Evolutionary conservation across 2,113 vertebrate genomes (phyloP).

Genomic region (Scytalopus superciliaris): DNA sequence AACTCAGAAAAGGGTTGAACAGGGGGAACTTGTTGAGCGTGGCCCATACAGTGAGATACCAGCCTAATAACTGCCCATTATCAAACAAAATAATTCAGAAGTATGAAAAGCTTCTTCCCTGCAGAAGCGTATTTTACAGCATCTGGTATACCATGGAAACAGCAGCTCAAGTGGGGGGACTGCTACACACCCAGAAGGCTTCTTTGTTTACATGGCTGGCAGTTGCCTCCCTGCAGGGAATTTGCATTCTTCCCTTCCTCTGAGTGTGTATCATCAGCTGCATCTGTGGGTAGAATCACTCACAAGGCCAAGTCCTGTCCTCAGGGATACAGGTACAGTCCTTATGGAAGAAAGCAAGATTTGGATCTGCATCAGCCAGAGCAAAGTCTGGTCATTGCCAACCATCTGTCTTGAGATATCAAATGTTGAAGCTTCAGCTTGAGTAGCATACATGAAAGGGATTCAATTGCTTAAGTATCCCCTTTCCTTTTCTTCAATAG

Average conservation of each 20-base stretch:
- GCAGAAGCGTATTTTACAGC: slow-evolving; percentile 43
- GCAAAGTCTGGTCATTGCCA: neutral
- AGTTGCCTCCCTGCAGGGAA: neutral
- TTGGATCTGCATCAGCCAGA: neutral
- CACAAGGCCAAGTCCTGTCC: neutral
- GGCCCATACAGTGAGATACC: neutral
- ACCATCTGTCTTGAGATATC: neutral
- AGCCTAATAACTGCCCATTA: neutral
- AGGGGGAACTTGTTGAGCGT: accelerated
- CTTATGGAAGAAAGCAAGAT: neutral
- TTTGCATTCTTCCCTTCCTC: slow-evolving; percentile 25
- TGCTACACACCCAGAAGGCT: slow-evolving; percentile 54
- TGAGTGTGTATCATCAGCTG: neutral
- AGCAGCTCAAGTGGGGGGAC: slow-evolving; percentile 57
- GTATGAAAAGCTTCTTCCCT: neutral
- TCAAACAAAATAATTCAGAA: neutral
- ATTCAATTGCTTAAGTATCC: neutral
- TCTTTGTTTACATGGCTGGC: slow-evolving; percentile 43
- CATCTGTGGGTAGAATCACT: neutral
- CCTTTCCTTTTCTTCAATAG: neutral
- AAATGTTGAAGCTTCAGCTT: neutral
- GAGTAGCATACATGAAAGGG: neutral
- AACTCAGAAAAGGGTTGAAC: neutral
- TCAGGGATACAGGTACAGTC: neutral
- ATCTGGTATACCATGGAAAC: slow-evolving; percentile 65